phyloP scores from a whole-genome alignment of 2,113 vertebrate species.

The Aegithalos caudatus region DNA sequence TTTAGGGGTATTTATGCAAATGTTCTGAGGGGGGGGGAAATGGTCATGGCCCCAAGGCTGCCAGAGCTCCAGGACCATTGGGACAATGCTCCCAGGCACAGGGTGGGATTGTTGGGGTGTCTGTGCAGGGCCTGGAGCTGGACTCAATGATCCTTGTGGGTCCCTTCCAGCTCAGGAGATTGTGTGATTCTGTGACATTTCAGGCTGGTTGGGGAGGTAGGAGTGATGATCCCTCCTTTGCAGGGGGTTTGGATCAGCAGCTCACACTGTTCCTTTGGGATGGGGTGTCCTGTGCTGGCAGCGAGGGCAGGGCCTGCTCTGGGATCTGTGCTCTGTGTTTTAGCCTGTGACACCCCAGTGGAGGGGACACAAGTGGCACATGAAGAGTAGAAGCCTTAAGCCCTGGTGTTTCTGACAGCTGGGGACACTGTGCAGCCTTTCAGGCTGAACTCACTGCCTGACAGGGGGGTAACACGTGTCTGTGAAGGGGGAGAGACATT shows the following conservation, averaged over 20 bases:
- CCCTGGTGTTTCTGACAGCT: neutral
- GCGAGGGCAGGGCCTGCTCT: accelerated
- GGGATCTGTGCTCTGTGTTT: neutral
- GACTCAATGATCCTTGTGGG: too few relatives aligned
- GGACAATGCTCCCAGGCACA: neutral
- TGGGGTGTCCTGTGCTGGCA: neutral
- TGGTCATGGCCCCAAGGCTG: neutral
- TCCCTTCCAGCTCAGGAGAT: neutral
- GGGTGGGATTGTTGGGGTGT: neutral
- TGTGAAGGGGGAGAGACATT: neutral
- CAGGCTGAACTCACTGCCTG: neutral
- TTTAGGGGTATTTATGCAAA: neutral
- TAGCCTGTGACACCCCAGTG: neutral
- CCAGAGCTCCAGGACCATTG: neutral
- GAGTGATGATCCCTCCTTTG: neutral
- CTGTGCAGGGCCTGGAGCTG: neutral
- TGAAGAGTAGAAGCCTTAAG: neutral
- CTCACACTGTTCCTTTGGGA: accelerated
- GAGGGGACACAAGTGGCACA: neutral
- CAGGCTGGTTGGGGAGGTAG: accelerated
- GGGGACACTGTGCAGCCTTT: neutral
- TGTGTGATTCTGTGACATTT: neutral
- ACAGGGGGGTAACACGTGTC: neutral
- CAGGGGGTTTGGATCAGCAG: neutral
- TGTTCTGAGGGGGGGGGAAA: neutral